Evolutionary conservation across 2,113 vertebrate species (phyloP).

Genomic region (Brienomyrus longianalis): DNA sequence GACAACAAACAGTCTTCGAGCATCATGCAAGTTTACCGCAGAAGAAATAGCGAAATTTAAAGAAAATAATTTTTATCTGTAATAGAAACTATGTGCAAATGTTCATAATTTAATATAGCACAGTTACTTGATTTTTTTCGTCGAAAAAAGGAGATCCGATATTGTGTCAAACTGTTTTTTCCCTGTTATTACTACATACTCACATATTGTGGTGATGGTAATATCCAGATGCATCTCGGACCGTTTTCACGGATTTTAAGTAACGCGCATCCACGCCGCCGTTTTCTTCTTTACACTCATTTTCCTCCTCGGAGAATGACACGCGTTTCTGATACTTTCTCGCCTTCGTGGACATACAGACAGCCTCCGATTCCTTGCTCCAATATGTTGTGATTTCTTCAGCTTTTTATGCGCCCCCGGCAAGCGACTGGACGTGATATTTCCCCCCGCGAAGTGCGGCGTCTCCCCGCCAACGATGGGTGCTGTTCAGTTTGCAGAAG

Average conservation of each 20-base stretch:
- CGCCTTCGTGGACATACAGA: conserved; percentile 38
- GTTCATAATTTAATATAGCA: neutral
- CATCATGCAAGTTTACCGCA: neutral
- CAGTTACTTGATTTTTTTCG: neutral
- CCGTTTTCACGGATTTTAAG: conserved; percentile 31
- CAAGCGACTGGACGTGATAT: neutral
- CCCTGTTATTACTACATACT: conserved; percentile 24
- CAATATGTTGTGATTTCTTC: neutral
- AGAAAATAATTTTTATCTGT: neutral
- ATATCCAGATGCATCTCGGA: conserved; percentile 28
- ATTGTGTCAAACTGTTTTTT: neutral
- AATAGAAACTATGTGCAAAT: neutral
- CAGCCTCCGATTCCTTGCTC: neutral
- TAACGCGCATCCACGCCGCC: conserved; percentile 41
- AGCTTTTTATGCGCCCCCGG: neutral
- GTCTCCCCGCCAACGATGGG: neutral
- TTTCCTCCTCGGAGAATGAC: conserved; percentile 43
- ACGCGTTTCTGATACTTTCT: conserved; percentile 33
- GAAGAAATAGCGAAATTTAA: neutral
- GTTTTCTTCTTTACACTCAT: conserved; percentile 48
- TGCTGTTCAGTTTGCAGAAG: conserved; percentile 13
- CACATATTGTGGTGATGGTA: conserved; percentile 34
- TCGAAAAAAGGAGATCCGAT: neutral
- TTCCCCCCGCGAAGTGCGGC: neutral
- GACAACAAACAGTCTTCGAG: neutral